These are phyloP conservation scores for Prunella fulvescens DNA, from an alignment of 2,113 vertebrate genomes.

Conservation along the genomic window DNA sequence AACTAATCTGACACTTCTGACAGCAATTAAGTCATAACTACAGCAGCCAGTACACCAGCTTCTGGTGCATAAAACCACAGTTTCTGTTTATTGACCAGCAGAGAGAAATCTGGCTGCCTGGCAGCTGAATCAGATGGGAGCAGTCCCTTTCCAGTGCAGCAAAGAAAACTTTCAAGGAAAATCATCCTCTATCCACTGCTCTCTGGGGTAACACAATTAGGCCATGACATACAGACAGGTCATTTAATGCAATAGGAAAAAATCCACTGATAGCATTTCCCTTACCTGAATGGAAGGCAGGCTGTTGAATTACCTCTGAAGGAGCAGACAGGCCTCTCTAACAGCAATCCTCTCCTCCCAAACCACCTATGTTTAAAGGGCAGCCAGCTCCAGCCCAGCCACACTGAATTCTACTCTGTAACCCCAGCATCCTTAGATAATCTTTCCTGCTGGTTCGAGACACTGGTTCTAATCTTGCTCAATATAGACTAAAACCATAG, in stretches of 20 bases:
- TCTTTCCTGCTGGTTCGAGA: not conserved
- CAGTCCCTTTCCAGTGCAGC: not conserved
- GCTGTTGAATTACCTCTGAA: not conserved
- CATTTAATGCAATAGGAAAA: not conserved
- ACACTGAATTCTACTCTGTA: not conserved
- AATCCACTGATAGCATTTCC: not conserved
- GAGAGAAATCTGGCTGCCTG: not conserved
- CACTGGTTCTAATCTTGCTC: not conserved
- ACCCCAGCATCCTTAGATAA: not conserved
- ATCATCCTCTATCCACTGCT: not conserved
- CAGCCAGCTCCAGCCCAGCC: not conserved
- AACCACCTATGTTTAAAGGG: not conserved
- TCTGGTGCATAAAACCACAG: not conserved
- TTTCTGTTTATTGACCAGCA: not conserved
- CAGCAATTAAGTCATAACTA: not conserved
- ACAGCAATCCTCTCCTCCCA: not conserved
- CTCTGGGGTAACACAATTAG: not conserved
- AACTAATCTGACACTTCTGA: not conserved
- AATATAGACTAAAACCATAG: not conserved
- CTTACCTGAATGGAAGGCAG: not conserved
- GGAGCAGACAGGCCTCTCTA: not conserved
- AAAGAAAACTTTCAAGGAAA: not conserved
- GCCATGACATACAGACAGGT: not conserved
- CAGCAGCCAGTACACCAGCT: not conserved
- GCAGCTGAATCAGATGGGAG: not conserved